Percentiles rank a stretch among this genome's conserved stretches.
Evolutionary conservation across 2,797 vertebrate species (phyloP).

Genomic region (Glossophaga mutica): DNA sequence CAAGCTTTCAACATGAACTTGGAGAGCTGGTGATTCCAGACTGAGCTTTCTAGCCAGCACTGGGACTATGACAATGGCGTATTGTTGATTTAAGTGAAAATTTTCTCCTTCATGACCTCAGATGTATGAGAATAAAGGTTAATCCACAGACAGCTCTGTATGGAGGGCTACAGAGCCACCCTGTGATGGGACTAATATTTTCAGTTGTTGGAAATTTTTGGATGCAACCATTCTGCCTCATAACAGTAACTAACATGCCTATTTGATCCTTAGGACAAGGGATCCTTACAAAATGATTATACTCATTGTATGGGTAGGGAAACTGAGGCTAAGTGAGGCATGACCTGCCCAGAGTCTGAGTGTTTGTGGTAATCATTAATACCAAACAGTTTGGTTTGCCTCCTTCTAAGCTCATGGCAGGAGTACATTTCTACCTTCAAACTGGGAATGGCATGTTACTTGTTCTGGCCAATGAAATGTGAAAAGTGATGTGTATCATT

Average conservation of each 20-base stretch:
- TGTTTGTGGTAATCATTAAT: not conserved
- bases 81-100: slow-evolving; percentile 7
- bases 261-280: not conserved
- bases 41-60: not conserved
- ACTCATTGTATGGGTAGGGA: not conserved
- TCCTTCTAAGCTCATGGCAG: not conserved
- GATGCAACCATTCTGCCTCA: not conserved
- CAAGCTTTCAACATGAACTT: not conserved
- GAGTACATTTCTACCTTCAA: not conserved
- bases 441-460: not conserved
- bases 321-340: not conserved
- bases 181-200: not conserved
- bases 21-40: not conserved
- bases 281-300: not conserved
- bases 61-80: not conserved
- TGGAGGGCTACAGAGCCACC: not conserved
- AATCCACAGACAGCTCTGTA: not conserved
- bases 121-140: not conserved
- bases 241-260: not conserved
- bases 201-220: not conserved
- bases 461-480: not conserved
- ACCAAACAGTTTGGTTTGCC: not conserved
- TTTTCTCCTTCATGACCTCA: not conserved
- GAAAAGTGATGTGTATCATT: not conserved
- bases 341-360: not conserved